Base-by-base conservation (phyloP, 2,797 vertebrate genomes). In the Paguma larvata region DNA sequence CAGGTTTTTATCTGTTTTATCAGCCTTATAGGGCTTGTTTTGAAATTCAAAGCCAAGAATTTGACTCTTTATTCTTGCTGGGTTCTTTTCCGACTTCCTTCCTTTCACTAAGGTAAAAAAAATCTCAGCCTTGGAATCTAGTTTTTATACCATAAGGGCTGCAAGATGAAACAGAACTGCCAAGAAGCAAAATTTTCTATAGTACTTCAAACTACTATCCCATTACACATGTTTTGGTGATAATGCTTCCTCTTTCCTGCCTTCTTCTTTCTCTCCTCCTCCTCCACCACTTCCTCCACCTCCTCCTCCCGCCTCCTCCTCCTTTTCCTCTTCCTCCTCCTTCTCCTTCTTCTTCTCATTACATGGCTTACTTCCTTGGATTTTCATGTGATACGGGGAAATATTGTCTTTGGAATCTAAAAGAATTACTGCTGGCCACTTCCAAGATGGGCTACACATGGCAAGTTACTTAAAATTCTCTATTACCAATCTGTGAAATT, bases 121-220 rank as follows among this genome's bases (percentile, higher is more conserved):
- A 73, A 75, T 44, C 59, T 72, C 27, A 63, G 65, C 23, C 44
- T 44, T 30, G 8, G 32, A 67, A 30, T 77, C 68, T 48, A 88
- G 53, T 77, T 89, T 89, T 83, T 84, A 77, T 70, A 84, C 32
- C 41, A 59, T 67, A 84, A 59, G 32, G 8, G 11, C 14, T 63
- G 1, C 32, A 80, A 89, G 41, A 44, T 70, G 65, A 92, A 92
- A 83, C 27, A 68, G 85, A 77, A 84, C 48, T 92, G 21, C 41
- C 68, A 89, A 51, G 48, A 77, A 83, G 19, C 21, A 68, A 83
- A 95, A 14, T 16, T 89, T 68, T 84, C 68, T 83, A 62, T 56
- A 94, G 34, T 67, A 87, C 82, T 95, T 88, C 67, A 87, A 95
- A 92, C 75, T 88, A 88, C 14, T 59, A 84, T 38, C 62, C 62